Conservation (phyloP, 2,888 invertebrate genomes). For the Zaprionus obscuricornis region DNA sequence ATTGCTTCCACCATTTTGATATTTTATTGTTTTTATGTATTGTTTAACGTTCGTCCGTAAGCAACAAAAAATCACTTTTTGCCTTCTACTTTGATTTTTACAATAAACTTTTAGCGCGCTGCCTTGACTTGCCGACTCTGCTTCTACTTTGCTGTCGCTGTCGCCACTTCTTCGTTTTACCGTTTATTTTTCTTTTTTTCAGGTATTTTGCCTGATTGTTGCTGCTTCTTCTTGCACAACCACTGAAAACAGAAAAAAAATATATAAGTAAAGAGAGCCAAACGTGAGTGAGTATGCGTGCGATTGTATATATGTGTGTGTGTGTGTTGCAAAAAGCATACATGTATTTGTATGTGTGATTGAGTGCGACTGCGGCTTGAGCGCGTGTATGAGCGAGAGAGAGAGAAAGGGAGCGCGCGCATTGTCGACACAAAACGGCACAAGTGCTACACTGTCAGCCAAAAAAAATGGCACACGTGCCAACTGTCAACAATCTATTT, state of each 20-base stretch:
- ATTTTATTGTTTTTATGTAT: constrained; percentile 66
- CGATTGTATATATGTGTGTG: constrained; percentile 24
- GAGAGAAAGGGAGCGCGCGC: constrained; percentile 69
- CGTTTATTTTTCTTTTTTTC: constrained; percentile 77
- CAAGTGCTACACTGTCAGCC: constrained; percentile 66
- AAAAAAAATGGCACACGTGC: constrained; percentile 48
- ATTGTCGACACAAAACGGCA: constrained; percentile 72
- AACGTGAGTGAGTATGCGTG: constrained; percentile 57
- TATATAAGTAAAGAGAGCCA: constrained; percentile 70
- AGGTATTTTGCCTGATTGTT: constrained; percentile 79
- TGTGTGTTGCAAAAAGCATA: constrained; percentile 49
- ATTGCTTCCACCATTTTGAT: constrained; percentile 82
- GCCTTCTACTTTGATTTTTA: constrained; percentile 69
- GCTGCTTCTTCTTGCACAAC: constrained; percentile 80
- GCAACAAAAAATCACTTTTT: constrained; percentile 54
- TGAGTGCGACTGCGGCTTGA: constrained; percentile 57
- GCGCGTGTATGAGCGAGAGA: constrained; percentile 54
- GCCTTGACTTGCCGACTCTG: constrained; percentile 14
- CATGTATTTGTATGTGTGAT: constrained; percentile 45
- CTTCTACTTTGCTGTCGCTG: constrained; percentile 37
- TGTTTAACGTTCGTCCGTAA: constrained; percentile 52
- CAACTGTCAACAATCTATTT: constrained; percentile 6
- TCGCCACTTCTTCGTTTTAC: constrained; percentile 81
- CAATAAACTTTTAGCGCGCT: constrained; percentile 78
- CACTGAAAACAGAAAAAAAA: constrained; percentile 78